Conservation (phyloP, 2,797 vertebrate genomes). For the Typhlichthys eigenmanni region DNA sequence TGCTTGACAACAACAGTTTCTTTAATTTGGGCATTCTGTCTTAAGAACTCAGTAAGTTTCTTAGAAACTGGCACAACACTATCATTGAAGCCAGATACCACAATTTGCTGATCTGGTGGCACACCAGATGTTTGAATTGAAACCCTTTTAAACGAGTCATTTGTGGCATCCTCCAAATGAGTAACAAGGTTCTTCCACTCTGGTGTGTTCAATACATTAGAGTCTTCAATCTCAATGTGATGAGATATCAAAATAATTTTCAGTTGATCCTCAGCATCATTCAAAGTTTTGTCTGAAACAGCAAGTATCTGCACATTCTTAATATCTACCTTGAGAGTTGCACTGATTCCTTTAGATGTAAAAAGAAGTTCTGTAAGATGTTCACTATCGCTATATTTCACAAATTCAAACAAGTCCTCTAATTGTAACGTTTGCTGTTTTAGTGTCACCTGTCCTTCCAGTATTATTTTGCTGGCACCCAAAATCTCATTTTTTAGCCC, state of each 20-base stretch:
- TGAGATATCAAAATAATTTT: conserved; percentile 52
- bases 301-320: conserved; percentile 67
- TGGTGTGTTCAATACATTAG: conserved; percentile 50
- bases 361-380: conserved; percentile 75
- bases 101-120: conserved; percentile 55
- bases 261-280: conserved; percentile 75
- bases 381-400: conserved; percentile 63
- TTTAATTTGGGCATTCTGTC: conserved; percentile 66
- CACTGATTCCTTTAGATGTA: conserved; percentile 65
- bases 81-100: conserved; percentile 74
- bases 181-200: conserved; percentile 74
- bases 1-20: conserved; percentile 58
- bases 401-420: conserved; percentile 69
- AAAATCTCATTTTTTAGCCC: conserved; percentile 78
- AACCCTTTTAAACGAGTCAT: conserved; percentile 43
- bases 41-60: conserved; percentile 72
- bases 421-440: conserved; percentile 52
- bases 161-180: conserved; percentile 49
- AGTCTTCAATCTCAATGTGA: conserved; percentile 68
- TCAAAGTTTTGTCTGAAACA: conserved; percentile 56
- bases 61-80: conserved; percentile 51
- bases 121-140: conserved; percentile 37
- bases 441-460: conserved; percentile 58
- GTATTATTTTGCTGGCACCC: conserved; percentile 70
- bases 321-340: conserved; percentile 67